Conservation (phyloP, 2,888 invertebrate species). For the Heteromurus nitidus region DNA sequence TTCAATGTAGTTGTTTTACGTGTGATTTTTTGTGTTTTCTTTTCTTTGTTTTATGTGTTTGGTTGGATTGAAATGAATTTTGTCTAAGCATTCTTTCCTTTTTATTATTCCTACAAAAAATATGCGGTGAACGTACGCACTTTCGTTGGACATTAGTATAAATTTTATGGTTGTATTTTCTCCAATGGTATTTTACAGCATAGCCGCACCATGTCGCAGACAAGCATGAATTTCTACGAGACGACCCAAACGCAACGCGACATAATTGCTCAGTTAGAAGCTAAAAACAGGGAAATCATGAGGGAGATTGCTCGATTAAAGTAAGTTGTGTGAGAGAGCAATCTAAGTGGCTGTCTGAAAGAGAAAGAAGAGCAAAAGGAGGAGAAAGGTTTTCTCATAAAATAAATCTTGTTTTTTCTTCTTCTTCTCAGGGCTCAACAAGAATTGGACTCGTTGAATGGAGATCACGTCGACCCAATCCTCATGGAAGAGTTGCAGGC, state of each 20-base stretch:
- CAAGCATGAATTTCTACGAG: conserved; percentile 83
- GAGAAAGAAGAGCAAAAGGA: conserved; percentile 9
- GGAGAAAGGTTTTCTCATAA: conserved; percentile 3
- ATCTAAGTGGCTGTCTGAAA: neutral
- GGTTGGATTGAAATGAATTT: neutral
- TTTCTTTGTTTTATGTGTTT: conserved; percentile 13
- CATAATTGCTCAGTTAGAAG: conserved; percentile 92
- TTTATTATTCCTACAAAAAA: neutral
- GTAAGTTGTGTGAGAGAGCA: conserved; percentile 75
- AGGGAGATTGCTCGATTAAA: conserved; percentile 92
- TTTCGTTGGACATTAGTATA: neutral
- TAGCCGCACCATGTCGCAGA: conserved; percentile 82
- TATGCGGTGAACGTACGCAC: neutral
- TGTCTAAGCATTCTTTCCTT: neutral
- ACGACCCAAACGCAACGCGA: conserved; percentile 93
- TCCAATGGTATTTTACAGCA: conserved; percentile 65
- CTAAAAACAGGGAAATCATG: conserved; percentile 97
- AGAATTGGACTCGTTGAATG: conserved; percentile 83
- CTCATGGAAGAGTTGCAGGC: conserved; percentile 93
- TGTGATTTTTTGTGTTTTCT: conserved; percentile 28
- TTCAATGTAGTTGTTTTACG: conserved; percentile 8
- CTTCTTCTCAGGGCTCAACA: conserved; percentile 82
- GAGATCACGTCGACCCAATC: conserved; percentile 80
- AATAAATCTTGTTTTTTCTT: conserved; percentile 19
- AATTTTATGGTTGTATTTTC: neutral